Evolutionary conservation across 1,140 invertebrate species (phyloP), one percentile per base, ranked within the genome.

Genomic region (Melipona quadrifasciata): DNA sequence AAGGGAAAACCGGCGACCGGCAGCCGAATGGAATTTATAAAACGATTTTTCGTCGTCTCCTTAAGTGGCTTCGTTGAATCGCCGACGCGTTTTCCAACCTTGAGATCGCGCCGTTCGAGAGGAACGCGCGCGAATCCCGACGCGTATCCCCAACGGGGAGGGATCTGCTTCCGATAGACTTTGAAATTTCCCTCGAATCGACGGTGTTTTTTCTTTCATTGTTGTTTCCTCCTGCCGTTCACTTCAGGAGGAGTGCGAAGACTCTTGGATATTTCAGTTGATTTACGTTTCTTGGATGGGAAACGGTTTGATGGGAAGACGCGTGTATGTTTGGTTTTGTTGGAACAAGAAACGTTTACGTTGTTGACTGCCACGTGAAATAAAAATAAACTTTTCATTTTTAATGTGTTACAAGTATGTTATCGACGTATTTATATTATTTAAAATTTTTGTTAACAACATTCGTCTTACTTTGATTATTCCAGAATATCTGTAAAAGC

Each of bases 11-110:
- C 39, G 39, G 88, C 82, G 85, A 85, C 80, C 76, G 84, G 88
- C 82, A 87, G 82, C 80, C 82, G 88, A 90, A 89, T 85, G 67
- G 82, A 90, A 90, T 89, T 89, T 90, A 89, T 90, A 90, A 90
- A 90, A 90, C 89, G 89, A 90, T 87, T 87, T 90, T 90, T 90
- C 88, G 39, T 87, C 89, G 47, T 51, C 84, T 84, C 67, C 64
- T 70, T 80, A 84, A 89, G 55, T 76, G 75, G 55, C 81, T 21
- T 67, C 39, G 24, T 24, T 68, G 78, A 81, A 81, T 47, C 74
- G 82, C 39, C n/a, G 31, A 65, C 82, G 57, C 70, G 77, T 85
- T 89, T 58, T 68, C 34, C 57, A 65, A 31, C 17, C 16, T 68
- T 73, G 77, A 64, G 65, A 85, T 78, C 39, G 68, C 61, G 76